phyloP scores from a whole-genome alignment of 2,797 vertebrate genomes.

The Neosilurus mollespiculum region DNA sequence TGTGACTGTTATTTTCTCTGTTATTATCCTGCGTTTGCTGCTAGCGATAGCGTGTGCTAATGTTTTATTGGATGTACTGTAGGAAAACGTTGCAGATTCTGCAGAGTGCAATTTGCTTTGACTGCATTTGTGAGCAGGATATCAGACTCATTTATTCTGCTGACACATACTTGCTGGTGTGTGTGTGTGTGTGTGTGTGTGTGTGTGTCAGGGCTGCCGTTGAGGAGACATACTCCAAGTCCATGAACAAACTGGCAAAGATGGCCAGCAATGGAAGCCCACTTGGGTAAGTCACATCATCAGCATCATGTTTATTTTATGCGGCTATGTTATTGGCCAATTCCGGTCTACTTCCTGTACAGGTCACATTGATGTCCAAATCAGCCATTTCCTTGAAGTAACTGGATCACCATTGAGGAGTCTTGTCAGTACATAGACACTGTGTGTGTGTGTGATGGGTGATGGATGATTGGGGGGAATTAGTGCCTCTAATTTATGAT shows the following conservation, averaged over 20 bases:
- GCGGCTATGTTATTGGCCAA: background rate
- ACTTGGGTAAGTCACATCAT: slow-evolving; percentile 79
- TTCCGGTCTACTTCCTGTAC: background rate
- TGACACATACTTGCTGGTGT: background rate
- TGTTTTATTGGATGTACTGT: background rate
- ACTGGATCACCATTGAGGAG: background rate
- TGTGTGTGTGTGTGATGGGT: background rate
- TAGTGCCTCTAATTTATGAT: background rate
- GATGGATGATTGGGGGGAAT: background rate
- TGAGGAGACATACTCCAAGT: slow-evolving; percentile 94
- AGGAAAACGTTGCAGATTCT: background rate
- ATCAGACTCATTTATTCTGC: background rate
- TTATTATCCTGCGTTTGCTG: background rate
- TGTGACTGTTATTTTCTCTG: background rate
- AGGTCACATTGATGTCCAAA: background rate
- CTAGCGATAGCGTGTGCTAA: background rate
- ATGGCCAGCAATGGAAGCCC: slow-evolving; percentile 88
- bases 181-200: slow-evolving; percentile 3
- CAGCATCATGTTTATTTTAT: background rate
- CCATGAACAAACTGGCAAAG: slow-evolving; percentile 93
- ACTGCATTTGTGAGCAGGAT: background rate
- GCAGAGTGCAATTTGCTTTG: background rate
- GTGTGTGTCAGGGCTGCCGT: slow-evolving; percentile 79
- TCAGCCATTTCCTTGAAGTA: background rate
- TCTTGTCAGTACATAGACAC: background rate